These are phyloP conservation scores for Trichogramma pretiosum DNA, from an alignment of 1,140 invertebrate species.

Conservation along the genomic window DNA sequence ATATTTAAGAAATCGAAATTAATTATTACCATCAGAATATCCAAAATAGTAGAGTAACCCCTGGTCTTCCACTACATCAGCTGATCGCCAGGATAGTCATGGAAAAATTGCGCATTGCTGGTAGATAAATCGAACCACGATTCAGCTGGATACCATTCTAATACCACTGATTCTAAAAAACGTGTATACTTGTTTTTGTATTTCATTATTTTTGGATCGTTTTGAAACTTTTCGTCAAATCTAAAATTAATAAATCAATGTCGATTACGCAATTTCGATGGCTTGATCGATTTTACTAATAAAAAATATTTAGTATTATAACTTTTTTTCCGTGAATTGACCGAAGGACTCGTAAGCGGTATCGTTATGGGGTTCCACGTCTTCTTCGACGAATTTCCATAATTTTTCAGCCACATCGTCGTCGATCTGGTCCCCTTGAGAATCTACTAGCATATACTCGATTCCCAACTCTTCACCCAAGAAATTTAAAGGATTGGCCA, in stretches of 20 bases:
- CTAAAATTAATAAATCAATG: conserved; percentile 7
- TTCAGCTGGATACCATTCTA: conserved; percentile 48
- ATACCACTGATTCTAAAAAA: conserved; percentile 45
- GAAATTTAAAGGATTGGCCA: conserved; percentile 41
- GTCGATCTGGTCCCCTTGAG: conserved; percentile 16
- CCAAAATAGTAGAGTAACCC: conserved; percentile 51
- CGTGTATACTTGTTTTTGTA: conserved; percentile 35
- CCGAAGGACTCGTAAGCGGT: conserved; percentile 36
- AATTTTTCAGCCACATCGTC: neutral
- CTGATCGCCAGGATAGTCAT: conserved; percentile 48
- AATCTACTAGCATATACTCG: conserved; percentile 39
- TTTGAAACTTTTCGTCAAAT: conserved; percentile 16
- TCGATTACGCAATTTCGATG: neutral
- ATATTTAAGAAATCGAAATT: neutral
- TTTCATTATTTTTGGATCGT: conserved; percentile 16
- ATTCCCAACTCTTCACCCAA: conserved; percentile 27
- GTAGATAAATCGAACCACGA: conserved; percentile 50
- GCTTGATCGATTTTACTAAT: too few species aligned
- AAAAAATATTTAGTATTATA: too few species aligned
- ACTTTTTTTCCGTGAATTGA: conserved; percentile 41
- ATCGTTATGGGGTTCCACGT: conserved; percentile 23
- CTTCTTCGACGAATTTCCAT: conserved; percentile 1
- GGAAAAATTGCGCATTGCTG: conserved; percentile 41
- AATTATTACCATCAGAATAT: conserved; percentile 51
- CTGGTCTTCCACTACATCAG: conserved; percentile 52